Conservation (phyloP, 2,113 vertebrate species). For the Myanophis thanlyinensis region DNA sequence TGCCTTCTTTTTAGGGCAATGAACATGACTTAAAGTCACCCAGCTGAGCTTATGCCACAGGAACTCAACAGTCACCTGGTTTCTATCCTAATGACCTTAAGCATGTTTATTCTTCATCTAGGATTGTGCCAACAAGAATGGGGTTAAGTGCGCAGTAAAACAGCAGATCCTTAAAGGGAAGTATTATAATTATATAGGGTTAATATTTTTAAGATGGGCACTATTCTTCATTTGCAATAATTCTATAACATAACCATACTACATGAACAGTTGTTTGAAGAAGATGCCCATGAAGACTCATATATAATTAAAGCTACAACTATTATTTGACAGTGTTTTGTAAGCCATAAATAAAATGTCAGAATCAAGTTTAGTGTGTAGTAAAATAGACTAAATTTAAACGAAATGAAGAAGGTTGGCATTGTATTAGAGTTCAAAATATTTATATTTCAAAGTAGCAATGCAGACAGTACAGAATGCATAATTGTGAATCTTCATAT, state of each 20-base stretch:
- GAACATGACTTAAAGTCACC: not conserved
- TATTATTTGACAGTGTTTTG: not conserved
- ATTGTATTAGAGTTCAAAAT: not conserved
- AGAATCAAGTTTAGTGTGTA: not conserved
- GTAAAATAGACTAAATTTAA: not conserved
- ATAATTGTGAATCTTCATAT: not conserved
- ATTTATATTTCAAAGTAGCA: not conserved
- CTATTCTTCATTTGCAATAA: not conserved
- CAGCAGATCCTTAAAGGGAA: not conserved
- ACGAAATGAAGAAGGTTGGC: not conserved
- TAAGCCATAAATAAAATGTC: conserved; percentile 9
- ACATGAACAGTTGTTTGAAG: not conserved
- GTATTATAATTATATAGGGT: not conserved
- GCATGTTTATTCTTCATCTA: not conserved
- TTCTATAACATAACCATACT: not conserved
- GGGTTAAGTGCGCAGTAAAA: not conserved
- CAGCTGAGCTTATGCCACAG: not conserved
- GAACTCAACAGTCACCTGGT: not conserved
- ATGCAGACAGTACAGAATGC: not conserved
- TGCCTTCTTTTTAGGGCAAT: not conserved
- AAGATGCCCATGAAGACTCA: not conserved
- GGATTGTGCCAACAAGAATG: not conserved
- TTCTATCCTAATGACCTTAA: not conserved
- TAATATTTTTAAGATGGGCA: not conserved
- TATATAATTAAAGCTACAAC: conserved; percentile 5